phyloP scores from a whole-genome alignment of 1,140 invertebrate species.

The Drosophila lini region DNA sequence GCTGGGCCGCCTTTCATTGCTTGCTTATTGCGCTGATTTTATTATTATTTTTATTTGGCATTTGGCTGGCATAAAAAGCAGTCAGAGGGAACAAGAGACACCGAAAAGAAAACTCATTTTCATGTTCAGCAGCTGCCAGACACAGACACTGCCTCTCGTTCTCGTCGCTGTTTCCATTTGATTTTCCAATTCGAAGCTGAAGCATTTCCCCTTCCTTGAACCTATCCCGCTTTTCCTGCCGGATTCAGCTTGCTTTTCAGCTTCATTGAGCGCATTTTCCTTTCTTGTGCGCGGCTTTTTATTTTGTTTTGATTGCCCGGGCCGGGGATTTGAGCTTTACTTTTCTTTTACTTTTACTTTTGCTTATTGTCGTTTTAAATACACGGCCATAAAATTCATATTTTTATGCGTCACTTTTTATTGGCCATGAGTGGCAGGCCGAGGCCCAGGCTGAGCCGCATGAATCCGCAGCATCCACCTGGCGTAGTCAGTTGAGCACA shows the following conservation, averaged over 20 bases:
- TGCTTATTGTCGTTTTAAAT: slow-evolving; percentile 78
- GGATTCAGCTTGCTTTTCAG: slow-evolving; percentile 59
- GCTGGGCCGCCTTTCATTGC: slow-evolving; percentile 57
- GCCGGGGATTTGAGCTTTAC: slow-evolving; percentile 36
- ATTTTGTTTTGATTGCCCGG: slow-evolving; percentile 51
- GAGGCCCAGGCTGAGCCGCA: background rate
- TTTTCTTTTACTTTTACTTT: slow-evolving; percentile 22
- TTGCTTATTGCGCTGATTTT: slow-evolving; percentile 80
- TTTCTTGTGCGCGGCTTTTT: slow-evolving; percentile 23
- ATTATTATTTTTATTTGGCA: slow-evolving; percentile 75
- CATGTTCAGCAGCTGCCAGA: slow-evolving; percentile 73
- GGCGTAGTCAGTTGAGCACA: slow-evolving; percentile 43
- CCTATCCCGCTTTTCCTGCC: background rate
- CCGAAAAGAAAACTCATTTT: slow-evolving; percentile 75
- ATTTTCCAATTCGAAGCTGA: slow-evolving; percentile 72
- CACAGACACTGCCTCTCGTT: slow-evolving; percentile 39
- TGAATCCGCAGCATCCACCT: slow-evolving; percentile 14
- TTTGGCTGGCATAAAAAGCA: slow-evolving; percentile 47
- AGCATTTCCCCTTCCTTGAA: slow-evolving; percentile 11
- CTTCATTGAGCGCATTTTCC: slow-evolving; percentile 70
- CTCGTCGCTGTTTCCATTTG: slow-evolving; percentile 71
- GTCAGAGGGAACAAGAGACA: slow-evolving; percentile 25
- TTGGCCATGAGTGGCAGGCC: slow-evolving; percentile 61
- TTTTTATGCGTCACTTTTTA: slow-evolving; percentile 76
- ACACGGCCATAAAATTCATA: slow-evolving; percentile 79